Percentiles rank a stretch among this genome's conserved stretches.
Evolutionary conservation across 2,888 invertebrate species (phyloP).

Genomic region (Eutolmus rufibarbis): DNA sequence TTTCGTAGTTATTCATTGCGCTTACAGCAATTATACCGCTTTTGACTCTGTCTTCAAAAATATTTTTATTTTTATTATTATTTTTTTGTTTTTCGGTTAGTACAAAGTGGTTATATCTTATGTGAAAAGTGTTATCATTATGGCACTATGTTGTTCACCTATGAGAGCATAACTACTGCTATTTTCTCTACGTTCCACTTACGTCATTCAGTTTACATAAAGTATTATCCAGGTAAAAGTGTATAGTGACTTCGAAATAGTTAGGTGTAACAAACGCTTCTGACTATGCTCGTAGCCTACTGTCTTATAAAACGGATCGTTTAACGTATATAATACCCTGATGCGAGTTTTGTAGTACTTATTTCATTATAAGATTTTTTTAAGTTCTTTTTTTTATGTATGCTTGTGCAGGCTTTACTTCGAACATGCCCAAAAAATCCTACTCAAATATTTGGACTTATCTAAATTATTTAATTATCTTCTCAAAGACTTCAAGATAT

Average conservation of each 20-base stretch:
- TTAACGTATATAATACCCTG: conserved; percentile 29
- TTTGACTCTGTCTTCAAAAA: conserved; percentile 1
- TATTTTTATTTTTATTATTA: not conserved
- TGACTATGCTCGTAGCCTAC: not conserved
- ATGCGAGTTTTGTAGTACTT: conserved; percentile 10
- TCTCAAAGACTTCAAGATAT: no score
- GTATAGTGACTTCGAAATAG: conserved; percentile 23
- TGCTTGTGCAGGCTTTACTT: not conserved
- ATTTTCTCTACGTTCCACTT: not conserved
- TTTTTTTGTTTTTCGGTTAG: not conserved
- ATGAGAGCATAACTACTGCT: conserved; percentile 2
- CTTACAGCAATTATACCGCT: not conserved
- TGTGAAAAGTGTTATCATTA: conserved; percentile 23
- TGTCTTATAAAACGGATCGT: not conserved
- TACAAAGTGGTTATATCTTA: conserved; percentile 19
- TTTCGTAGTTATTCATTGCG: not conserved
- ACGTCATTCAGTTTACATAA: conserved; percentile 1
- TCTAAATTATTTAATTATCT: no score
- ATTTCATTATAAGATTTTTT: not conserved
- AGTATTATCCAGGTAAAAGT: conserved; percentile 13
- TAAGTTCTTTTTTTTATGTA: not conserved
- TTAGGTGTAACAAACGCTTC: not conserved
- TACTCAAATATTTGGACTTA: not conserved
- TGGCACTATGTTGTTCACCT: conserved; percentile 34
- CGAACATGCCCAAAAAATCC: not conserved